Evolutionary conservation across 2,797 vertebrate genomes (phyloP).

Genomic region (Pangasius sanitwongsei): DNA sequence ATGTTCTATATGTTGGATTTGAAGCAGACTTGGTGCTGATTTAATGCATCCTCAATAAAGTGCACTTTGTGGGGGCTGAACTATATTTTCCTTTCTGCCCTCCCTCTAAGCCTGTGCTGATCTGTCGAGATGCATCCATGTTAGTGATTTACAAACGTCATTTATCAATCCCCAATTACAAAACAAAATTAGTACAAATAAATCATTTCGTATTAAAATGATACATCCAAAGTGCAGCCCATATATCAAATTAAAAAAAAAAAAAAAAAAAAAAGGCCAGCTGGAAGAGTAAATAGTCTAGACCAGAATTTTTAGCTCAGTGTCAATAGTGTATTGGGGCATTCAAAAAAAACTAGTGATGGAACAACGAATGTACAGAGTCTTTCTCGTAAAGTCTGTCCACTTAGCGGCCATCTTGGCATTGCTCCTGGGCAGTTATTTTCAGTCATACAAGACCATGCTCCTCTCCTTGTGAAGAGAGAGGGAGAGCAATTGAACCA

Average conservation of each 20-base stretch:
- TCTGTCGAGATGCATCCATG: background rate
- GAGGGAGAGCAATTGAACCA: background rate
- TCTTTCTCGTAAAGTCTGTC: background rate
- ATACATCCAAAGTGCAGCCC: background rate
- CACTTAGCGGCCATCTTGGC: background rate
- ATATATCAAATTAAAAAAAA: background rate
- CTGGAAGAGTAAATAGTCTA: no score
- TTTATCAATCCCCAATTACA: background rate
- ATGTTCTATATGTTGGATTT: slow-evolving; percentile 60
- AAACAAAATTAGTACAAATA: background rate
- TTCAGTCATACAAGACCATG: background rate
- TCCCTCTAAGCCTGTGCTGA: background rate
- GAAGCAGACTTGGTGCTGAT: slow-evolving; percentile 37
- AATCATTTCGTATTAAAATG: background rate
- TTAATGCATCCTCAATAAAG: slow-evolving; percentile 68
- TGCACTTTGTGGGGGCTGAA: slow-evolving; percentile 62
- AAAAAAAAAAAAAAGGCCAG: no score
- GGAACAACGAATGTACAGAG: background rate
- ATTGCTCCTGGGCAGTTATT: background rate
- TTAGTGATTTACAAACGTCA: background rate
- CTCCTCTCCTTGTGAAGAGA: background rate
- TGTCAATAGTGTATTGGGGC: no score
- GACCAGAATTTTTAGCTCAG: no score
- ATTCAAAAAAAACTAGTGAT: background rate
- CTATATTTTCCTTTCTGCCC: slow-evolving; percentile 9